Conservation (phyloP, 2,888 invertebrate genomes). For the Craniophora ligustri region DNA sequence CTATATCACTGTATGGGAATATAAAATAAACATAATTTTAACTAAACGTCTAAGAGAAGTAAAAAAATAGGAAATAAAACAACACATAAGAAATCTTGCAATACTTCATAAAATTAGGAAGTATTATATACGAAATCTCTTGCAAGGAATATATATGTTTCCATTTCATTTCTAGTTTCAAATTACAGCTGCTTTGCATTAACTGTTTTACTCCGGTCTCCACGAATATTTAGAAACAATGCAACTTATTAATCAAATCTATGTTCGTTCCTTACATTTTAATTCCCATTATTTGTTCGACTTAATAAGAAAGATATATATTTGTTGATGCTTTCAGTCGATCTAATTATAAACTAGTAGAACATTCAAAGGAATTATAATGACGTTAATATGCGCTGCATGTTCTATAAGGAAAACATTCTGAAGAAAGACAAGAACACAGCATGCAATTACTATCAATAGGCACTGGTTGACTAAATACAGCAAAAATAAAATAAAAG, state of each 20-base stretch:
- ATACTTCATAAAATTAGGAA: neutral
- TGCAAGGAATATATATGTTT: neutral
- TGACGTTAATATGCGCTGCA: no score
- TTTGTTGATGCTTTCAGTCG: no score
- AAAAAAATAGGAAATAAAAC: neutral
- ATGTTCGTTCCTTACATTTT: neutral
- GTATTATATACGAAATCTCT: neutral
- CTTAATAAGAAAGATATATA: no score
- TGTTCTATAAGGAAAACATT: no score
- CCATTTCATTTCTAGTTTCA: neutral
- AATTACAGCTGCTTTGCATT: neutral
- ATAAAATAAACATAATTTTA: conserved; percentile 34
- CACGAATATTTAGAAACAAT: conserved; percentile 14
- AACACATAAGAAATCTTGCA: neutral
- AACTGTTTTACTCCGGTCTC: conserved; percentile 1
- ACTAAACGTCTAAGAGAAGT: conserved; percentile 6
- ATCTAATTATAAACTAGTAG: no score
- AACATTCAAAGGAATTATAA: no score
- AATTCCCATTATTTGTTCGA: neutral
- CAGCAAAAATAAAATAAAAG: no score
- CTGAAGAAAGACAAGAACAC: no score
- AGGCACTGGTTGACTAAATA: no score
- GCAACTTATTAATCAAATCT: conserved; percentile 3
- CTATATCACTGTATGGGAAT: conserved; percentile 70
- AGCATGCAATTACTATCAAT: no score